Percentiles rank a stretch among this genome's conserved stretches.
Evolutionary conservation across 2,888 invertebrate genomes (phyloP).

Genomic region (Noctua janthina): DNA sequence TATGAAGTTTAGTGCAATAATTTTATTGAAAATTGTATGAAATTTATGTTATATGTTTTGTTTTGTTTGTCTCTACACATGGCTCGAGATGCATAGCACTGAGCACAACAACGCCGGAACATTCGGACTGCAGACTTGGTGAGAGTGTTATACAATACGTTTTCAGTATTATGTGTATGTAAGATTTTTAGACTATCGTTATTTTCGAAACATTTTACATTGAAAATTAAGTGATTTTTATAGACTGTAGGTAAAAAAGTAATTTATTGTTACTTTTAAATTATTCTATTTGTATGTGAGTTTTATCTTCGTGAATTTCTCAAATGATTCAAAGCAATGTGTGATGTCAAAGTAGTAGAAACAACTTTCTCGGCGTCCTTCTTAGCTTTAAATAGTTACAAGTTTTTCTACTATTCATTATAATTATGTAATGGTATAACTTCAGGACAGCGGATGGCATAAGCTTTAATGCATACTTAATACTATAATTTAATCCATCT

Average conservation of each 20-base stretch:
- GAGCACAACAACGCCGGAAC: slow-evolving; percentile 72
- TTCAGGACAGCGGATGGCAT: slow-evolving; percentile 58
- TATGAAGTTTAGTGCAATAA: slow-evolving; percentile 89
- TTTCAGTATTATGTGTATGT: slow-evolving; percentile 89
- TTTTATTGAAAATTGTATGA: slow-evolving; percentile 88
- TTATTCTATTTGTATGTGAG: slow-evolving; percentile 82
- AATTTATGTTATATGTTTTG: slow-evolving; percentile 88
- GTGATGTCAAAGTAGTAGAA: slow-evolving; percentile 77
- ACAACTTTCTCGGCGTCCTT: slow-evolving; percentile 84
- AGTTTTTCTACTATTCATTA: slow-evolving; percentile 67
- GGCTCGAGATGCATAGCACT: slow-evolving; percentile 74
- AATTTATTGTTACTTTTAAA: slow-evolving; percentile 90
- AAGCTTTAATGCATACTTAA: slow-evolving; percentile 66
- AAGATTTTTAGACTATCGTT: slow-evolving; percentile 85
- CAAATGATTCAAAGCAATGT: slow-evolving; percentile 75
- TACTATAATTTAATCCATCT: slow-evolving; percentile 56
- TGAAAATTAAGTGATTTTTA: slow-evolving; percentile 86
- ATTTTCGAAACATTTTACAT: slow-evolving; percentile 84
- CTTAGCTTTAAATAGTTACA: slow-evolving; percentile 87
- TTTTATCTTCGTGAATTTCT: slow-evolving; percentile 74
- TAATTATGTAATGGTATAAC: slow-evolving; percentile 54
- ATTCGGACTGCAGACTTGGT: slow-evolving; percentile 77
- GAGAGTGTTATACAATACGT: slow-evolving; percentile 82
- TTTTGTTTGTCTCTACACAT: slow-evolving; percentile 84
- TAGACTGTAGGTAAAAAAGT: slow-evolving; percentile 86